A percentile compares a stretch with the other conserved stretches of the same genome.
These are phyloP conservation scores for Cephus rjabovi DNA, from an alignment of 2,888 invertebrate species.

Conservation along the genomic window DNA sequence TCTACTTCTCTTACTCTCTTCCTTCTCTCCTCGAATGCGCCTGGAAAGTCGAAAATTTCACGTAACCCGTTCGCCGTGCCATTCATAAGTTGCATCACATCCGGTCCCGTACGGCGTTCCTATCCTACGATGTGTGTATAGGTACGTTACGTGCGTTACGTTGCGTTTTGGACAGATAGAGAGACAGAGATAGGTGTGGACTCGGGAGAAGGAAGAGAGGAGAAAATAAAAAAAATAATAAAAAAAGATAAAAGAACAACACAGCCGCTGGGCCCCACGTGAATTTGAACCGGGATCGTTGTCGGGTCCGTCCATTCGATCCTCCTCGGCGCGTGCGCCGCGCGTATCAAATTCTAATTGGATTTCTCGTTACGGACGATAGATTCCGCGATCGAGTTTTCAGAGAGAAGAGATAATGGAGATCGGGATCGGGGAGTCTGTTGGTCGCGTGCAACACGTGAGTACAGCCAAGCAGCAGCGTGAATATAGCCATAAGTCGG, in stretches of 20 bases:
- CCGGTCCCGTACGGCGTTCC: slow-evolving; percentile 16
- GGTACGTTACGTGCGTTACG: neutral
- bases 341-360: neutral
- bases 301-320: slow-evolving; percentile 15
- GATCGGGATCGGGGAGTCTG: neutral
- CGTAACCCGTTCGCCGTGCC: slow-evolving; percentile 28
- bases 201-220: slow-evolving; percentile 12
- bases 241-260: slow-evolving; percentile 20
- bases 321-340: neutral
- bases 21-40: neutral
- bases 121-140: neutral
- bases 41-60: slow-evolving; percentile 34
- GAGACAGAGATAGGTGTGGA: neutral
- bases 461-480: neutral
- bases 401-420: neutral
- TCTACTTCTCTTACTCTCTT: neutral
- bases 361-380: neutral
- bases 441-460: neutral
- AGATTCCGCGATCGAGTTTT: neutral
- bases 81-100: slow-evolving; percentile 38
- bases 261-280: slow-evolving; percentile 17
- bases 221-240: slow-evolving; percentile 12
- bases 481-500: neutral
- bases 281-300: slow-evolving; percentile 33
- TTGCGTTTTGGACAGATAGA: neutral